Conservation (phyloP, 1,140 invertebrate genomes). For the Bombus affinis region DNA sequence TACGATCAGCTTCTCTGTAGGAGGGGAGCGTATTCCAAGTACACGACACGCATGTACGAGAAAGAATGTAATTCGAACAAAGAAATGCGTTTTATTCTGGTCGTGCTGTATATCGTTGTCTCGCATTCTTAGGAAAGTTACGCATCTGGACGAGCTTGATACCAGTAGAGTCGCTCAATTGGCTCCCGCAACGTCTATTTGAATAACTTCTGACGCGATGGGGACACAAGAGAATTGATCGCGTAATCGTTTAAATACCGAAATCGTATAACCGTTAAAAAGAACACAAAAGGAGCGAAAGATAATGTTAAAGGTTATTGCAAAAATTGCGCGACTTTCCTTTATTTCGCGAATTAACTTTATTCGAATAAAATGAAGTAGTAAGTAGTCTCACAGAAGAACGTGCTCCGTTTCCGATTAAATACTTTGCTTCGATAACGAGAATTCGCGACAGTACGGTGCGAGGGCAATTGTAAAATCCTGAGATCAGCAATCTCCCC, state of each 20-base stretch:
- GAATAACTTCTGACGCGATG: slow-evolving; percentile 3
- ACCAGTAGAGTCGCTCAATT: slow-evolving; percentile 23
- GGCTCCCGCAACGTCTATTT: slow-evolving; percentile 37
- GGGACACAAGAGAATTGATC: not conserved
- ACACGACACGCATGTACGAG: not conserved
- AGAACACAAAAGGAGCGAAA: not conserved
- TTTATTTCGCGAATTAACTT: not conserved
- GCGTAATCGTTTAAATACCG: not conserved
- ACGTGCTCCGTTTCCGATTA: not conserved
- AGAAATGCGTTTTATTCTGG: slow-evolving; percentile 32
- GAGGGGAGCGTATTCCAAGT: slow-evolving; percentile 2
- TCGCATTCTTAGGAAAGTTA: slow-evolving; percentile 61
- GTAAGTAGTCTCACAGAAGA: not conserved
- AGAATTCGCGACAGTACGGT: not conserved
- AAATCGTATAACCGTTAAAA: not conserved
- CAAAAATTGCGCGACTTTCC: not conserved
- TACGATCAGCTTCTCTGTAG: slow-evolving; percentile 14
- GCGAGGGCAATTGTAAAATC: slow-evolving; percentile 38
- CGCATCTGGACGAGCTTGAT: slow-evolving; percentile 16
- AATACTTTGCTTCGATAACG: not conserved
- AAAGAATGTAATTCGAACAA: slow-evolving; percentile 39
- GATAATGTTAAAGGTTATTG: too few species aligned
- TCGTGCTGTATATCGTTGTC: slow-evolving; percentile 43
- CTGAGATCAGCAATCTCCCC: slow-evolving; percentile 5
- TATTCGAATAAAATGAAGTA: not conserved